Evolutionary conservation across 2,888 invertebrate genomes (phyloP), one percentile per base, ranked within the genome.

Genomic region (Myopa tessellatipennis): DNA sequence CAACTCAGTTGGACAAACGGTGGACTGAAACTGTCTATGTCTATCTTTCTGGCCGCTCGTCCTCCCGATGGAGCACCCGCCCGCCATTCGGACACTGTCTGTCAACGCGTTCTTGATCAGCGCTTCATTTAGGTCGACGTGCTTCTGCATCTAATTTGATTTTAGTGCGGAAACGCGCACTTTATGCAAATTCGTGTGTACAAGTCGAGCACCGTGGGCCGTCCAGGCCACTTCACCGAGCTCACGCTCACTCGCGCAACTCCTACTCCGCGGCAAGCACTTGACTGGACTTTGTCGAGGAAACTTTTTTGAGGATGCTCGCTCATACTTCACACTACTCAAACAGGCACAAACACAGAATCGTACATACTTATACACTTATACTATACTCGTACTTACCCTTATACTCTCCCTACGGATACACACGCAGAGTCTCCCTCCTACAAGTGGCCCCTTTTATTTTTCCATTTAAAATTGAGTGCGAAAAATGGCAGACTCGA

Each of bases 81-180:
- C 26, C 26, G 26, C 26, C 26, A 26, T 45, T 45, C 7, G 10
- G 45, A 10, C 45, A 8, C 10, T 45, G 45, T 6, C 45, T n/a
- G 55, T n/a, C 55, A 55, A 55, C 55, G 18, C 18, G 45, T 40
- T 68, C 45, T 50, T 68, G 50, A 45, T 69, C 68, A 40, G n/a
- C 50, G 68, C 74, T 55, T 74, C 74, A 74, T 74, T 36, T 68
- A 67, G 74, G 67, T 74, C 58, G 74, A 74, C 74, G 74, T 74
- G 74, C 74, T 68, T 55, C 55, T 68, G 74, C 76, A 76, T 63
- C 70, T 76, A 76, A 76, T 76, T 76, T 76, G 76, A 76, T 76
- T 76, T 76, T 68, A 74, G 74, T 50, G 67, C 74, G 76, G 69
- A 61, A 70, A 61, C 76, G 69, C 70, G 76, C 70, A 63, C 69